These are phyloP conservation scores for Dicyrtomina minuta DNA, from an alignment of 2,888 invertebrate genomes.

Conservation along the genomic window DNA sequence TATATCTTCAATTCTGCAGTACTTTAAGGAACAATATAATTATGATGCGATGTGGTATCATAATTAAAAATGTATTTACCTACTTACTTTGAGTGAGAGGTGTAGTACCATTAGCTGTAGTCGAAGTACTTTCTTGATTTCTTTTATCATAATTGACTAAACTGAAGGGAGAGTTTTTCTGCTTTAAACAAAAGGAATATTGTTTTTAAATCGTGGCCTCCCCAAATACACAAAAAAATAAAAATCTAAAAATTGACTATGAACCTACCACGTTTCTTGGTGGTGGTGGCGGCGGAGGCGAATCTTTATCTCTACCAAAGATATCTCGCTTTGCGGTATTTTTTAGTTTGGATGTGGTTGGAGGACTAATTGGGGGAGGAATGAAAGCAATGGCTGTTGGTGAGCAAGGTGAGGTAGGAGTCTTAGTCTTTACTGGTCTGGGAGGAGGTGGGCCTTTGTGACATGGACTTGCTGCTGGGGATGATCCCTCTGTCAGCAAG, in stretches of 20 bases:
- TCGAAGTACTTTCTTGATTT: not conserved
- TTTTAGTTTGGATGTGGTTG: not conserved
- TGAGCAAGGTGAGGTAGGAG: not conserved
- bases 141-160: conserved; percentile 8
- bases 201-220: not conserved
- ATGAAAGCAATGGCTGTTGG: not conserved
- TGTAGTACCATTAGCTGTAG: not conserved
- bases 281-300: conserved; percentile 42
- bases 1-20: too few species aligned
- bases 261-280: conserved; percentile 44
- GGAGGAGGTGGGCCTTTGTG: conserved; percentile 44
- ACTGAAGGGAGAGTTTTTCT: conserved; percentile 9
- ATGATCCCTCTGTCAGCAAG: not conserved
- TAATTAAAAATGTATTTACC: too few species aligned
- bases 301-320: conserved; percentile 11
- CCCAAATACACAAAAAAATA: not conserved
- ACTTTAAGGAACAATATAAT: too few species aligned
- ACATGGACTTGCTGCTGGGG: too few species aligned
- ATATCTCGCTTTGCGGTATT: not conserved
- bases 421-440: conserved; percentile 34
- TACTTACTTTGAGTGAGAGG: not conserved
- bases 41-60: too few species aligned
- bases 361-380: not conserved
- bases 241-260: not conserved
- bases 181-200: not conserved